Evolutionary conservation across 2,797 vertebrate species (phyloP), one percentile per base, ranked within the genome.

Genomic region (Calcarius lapponicus): DNA sequence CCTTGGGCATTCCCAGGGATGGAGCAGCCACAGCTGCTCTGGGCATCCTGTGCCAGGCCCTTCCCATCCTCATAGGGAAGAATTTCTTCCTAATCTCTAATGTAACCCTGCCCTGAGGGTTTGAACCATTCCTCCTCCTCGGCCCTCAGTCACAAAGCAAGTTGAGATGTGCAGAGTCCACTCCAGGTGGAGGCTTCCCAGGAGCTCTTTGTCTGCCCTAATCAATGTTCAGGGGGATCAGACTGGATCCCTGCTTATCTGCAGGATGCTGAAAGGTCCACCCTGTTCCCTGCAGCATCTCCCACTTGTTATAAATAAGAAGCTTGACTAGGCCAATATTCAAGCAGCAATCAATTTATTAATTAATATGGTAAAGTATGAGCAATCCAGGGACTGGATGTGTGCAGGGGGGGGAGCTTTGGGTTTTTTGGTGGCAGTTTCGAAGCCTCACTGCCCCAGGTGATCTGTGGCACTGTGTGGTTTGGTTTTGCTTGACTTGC

Each of bases 401-500:
- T 31, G 25, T 42, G 25, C 60, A 65, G 31, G 51, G 51, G 2
- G 5, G 9, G 3, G 17, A 57, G 7, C 29, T 72, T 22, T 43
- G 53, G 14, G 17, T 2, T 14, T 64, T 66, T 58, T 50, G 15
- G 48, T 66, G 53, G 26, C 28, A 28, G 36, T 75, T 75, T 51
- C 1, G 1, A 51, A 66, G 38, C 45, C 53, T 58, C 36, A 21
- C 32, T 74, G 43, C 53, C 36, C 61, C 53, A 75, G 61, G 10
- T 0, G 0, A 66, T 75, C 53, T 1, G 0, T 58, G 26, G 45
- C 0, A 0, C 43, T 50, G 11, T 84, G 61, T 54, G 17, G 7
- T 17, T 25, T 54, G 51, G 26, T 32, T 74, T 74, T 42, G 31
- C 31, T 31, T 57, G 61, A 19, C 17, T 56, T 48, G 20, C 13